Evolutionary conservation across 1,140 invertebrate species (phyloP), one percentile per base, ranked within the genome.

Genomic region (Eriosoma lanigerum): DNA sequence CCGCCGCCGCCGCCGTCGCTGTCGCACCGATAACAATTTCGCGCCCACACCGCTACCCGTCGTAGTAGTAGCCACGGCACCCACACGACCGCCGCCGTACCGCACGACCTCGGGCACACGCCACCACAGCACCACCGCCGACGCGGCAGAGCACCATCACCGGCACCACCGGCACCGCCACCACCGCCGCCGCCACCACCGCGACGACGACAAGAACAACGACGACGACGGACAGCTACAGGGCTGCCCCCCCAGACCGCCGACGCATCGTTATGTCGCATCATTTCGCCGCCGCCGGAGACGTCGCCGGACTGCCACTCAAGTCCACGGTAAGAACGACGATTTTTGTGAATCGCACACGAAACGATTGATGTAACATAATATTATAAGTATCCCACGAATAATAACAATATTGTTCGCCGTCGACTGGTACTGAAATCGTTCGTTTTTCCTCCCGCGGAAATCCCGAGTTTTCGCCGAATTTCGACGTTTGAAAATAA

Each of bases 201-300:
- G 8, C 32, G 32, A 38, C 32, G 32, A 38, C 32, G 8, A 38
- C 1, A 15, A 54, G 13, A 44, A 29, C 68, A 17, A 52, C 48
- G 38, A 48, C 5, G 10, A 58, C 6, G 0, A 26, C 73, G 73
- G 32, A 76, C 75, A 76, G 9, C 58, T 26, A 4, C 50, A 48
- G 32, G 24, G 56, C 56, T 24, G 54, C n/a, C 32, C 54, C n/a
- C 32, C 54, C 19, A 48, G 75, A 60, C 75, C 75, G 75, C 54
- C 48, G 24, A 72, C 75, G 56, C 56, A 78, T 32, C 75, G 54
- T 46, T 62, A 78, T 78, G 75, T 78, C 75, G 75, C 75, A 60
- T 78, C 75, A 78, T 78, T 78, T 78, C 75, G 75, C 75, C 75
- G 75, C 21, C 75, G 75, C 21, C 75, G 75, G 75, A 78, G 75